phyloP scores from a whole-genome alignment of 1,140 invertebrate species.

The Drosophila mauritiana region DNA sequence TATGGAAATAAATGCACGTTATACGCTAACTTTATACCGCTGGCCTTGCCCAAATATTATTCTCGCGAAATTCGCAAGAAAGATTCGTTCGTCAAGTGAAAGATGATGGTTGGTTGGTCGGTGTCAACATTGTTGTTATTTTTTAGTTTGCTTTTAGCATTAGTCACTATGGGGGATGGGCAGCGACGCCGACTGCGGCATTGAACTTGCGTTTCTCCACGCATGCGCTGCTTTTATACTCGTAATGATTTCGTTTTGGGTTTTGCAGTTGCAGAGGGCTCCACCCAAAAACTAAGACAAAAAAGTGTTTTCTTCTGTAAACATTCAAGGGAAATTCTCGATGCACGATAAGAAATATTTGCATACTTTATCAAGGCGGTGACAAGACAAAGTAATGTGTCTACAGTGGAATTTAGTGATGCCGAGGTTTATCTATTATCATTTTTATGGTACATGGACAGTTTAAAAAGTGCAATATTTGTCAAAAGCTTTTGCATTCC shows the following conservation, averaged over 20 bases:
- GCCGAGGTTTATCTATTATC: too few species aligned
- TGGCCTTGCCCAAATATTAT: constrained; percentile 60
- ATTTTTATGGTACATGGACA: background rate
- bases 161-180: constrained; percentile 47
- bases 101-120: constrained; percentile 38
- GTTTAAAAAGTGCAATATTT: background rate
- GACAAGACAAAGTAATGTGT: background rate
- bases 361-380: constrained; percentile 9
- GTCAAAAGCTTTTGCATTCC: background rate
- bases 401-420: background rate
- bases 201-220: constrained; percentile 40
- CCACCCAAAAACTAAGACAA: constrained; percentile 51
- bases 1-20: constrained; percentile 60
- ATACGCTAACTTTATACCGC: constrained; percentile 38
- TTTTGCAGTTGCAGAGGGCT: constrained; percentile 53
- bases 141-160: constrained; percentile 34
- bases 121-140: constrained; percentile 26
- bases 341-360: constrained; percentile 10
- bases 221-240: constrained; percentile 51
- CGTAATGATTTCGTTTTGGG: constrained; percentile 11
- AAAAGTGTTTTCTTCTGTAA: constrained; percentile 34
- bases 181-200: constrained; percentile 23
- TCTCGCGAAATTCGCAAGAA: constrained; percentile 67
- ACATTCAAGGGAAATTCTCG: constrained; percentile 6
- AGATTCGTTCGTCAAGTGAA: constrained; percentile 60